These are phyloP conservation scores for Amphimallon solstitiale DNA, from an alignment of 2,888 invertebrate species.

Conservation along the genomic window DNA sequence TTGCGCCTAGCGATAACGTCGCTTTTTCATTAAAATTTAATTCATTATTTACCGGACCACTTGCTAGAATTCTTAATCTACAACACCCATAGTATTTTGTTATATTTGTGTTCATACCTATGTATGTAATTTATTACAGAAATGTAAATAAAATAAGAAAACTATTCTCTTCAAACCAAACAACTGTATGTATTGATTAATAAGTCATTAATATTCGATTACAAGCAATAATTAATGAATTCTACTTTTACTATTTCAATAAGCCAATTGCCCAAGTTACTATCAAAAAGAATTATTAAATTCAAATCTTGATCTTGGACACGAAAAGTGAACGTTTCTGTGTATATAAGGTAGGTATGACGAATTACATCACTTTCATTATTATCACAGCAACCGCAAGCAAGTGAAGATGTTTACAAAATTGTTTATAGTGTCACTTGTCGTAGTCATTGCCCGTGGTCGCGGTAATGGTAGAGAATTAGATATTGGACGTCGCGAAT, in stretches of 20 bases:
- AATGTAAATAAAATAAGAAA: too few species aligned
- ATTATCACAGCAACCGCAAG: not conserved
- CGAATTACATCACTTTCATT: not conserved
- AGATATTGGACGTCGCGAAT: not conserved
- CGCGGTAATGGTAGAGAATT: not conserved
- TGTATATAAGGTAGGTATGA: constrained; percentile 13
- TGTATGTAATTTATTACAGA: too few species aligned
- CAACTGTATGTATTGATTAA: too few species aligned
- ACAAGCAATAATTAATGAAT: not conserved
- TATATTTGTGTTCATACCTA: too few species aligned
- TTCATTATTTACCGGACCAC: too few species aligned
- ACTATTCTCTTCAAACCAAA: too few species aligned
- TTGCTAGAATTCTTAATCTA: too few species aligned
- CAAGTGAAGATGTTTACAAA: not conserved
- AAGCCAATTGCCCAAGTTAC: not conserved
- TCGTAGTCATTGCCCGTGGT: not conserved
- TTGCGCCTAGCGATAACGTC: too few species aligned
- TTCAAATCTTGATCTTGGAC: constrained; percentile 14
- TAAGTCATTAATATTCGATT: too few species aligned
- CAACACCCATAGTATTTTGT: too few species aligned
- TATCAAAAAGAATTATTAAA: constrained; percentile 2
- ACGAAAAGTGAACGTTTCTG: constrained; percentile 14
- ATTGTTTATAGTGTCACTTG: constrained; percentile 3
- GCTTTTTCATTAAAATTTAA: too few species aligned
- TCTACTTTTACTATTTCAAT: not conserved